Percentiles rank a stretch among this genome's conserved stretches.
phyloP scores from a whole-genome alignment of 2,113 vertebrate genomes.

The Hoplias malabaricus region DNA sequence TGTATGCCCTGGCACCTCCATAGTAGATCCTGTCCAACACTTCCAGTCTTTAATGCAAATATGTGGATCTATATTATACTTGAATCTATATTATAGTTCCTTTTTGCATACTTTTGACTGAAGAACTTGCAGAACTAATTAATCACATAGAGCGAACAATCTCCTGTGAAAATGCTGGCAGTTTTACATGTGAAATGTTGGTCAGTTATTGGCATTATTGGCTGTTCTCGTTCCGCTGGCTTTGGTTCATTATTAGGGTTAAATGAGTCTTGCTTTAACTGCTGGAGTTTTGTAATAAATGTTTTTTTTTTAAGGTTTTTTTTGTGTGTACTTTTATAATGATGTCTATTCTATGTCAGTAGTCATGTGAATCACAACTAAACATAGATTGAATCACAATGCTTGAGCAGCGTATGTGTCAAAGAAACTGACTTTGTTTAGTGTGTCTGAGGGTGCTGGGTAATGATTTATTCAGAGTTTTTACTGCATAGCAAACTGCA shows the following conservation, averaged over 20 bases:
- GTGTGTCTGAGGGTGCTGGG: background rate
- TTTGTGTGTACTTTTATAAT: background rate
- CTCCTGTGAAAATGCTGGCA: background rate
- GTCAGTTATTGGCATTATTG: background rate
- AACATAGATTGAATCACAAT: conserved; percentile 6
- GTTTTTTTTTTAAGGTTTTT: background rate
- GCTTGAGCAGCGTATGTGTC: background rate
- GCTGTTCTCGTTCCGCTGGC: background rate
- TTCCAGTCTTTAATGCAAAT: too few species aligned
- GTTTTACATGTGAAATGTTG: background rate
- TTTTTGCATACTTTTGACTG: background rate
- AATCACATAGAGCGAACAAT: background rate
- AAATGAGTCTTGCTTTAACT: background rate
- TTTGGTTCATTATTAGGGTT: background rate
- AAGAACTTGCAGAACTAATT: too few species aligned
- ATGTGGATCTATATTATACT: too few species aligned
- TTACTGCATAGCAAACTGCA: conserved; percentile 2
- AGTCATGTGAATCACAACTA: background rate
- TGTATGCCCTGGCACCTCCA: too few species aligned
- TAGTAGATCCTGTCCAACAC: too few species aligned
- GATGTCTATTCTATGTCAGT: background rate
- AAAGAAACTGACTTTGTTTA: conserved; percentile 15
- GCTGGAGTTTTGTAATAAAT: background rate
- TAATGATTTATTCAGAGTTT: conserved; percentile 16
- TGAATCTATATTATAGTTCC: background rate